phyloP scores from a whole-genome alignment of 2,888 invertebrate genomes.

The Tribolium freemani region DNA sequence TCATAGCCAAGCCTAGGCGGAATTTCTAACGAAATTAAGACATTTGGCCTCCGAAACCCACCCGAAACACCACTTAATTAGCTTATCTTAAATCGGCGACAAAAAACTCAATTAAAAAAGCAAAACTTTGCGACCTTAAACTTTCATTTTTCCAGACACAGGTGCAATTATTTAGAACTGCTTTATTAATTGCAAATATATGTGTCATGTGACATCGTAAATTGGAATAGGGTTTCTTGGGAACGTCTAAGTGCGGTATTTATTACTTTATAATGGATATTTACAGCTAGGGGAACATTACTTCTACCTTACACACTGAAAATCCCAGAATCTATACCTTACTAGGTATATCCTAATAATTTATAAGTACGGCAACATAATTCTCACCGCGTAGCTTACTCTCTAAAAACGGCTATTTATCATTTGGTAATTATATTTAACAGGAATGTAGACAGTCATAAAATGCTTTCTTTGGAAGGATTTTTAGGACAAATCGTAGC shows the following conservation, averaged over 20 bases:
- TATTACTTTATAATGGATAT: constrained; percentile 67
- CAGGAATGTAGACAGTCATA: background rate
- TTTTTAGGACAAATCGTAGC: background rate
- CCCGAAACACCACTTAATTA: background rate
- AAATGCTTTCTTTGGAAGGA: too few relatives aligned
- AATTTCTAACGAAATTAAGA: background rate
- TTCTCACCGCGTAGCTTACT: constrained; percentile 22
- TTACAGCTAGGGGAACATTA: constrained; percentile 55
- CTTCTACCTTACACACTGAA: constrained; percentile 32
- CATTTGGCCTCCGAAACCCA: background rate
- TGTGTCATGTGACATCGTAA: constrained; percentile 57
- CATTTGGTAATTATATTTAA: background rate
- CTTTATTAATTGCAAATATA: constrained; percentile 61
- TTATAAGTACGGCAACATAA: constrained; percentile 36
- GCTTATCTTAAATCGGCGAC: background rate
- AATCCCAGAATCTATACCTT: constrained; percentile 32
- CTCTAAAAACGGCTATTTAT: constrained; percentile 6
- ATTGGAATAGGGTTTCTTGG: constrained; percentile 65
- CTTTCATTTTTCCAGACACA: constrained; percentile 48
- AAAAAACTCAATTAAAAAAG: background rate
- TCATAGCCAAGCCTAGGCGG: constrained; percentile 38
- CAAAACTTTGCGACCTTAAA: background rate
- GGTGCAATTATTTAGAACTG: constrained; percentile 45
- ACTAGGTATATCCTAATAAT: constrained; percentile 3
- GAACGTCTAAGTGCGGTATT: constrained; percentile 64